Conservation (phyloP, 2,113 vertebrate species). For the Jaculus jaculus region DNA sequence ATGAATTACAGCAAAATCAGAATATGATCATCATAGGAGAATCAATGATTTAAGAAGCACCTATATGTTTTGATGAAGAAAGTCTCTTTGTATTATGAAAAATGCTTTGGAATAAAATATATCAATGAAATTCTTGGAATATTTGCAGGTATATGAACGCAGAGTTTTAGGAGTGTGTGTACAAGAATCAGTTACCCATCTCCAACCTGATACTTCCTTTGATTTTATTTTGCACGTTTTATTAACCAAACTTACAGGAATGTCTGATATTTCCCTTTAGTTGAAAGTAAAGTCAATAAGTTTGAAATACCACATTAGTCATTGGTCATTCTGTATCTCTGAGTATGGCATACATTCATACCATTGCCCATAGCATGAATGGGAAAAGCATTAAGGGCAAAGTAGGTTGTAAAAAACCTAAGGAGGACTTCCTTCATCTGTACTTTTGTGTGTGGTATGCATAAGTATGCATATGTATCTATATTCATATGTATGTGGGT, state of each 20-base stretch:
- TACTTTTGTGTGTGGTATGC: too few relatives aligned
- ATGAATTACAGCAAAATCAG: neutral
- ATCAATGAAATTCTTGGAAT: neutral
- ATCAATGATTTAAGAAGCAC: neutral
- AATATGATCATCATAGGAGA: neutral
- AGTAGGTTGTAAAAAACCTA: neutral
- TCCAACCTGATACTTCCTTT: neutral
- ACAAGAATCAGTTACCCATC: neutral
- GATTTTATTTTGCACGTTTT: neutral
- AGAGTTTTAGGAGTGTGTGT: neutral
- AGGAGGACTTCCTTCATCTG: too few relatives aligned
- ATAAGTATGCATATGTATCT: too few relatives aligned
- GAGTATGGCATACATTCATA: rapidly evolving
- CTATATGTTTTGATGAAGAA: neutral
- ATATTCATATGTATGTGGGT: too few relatives aligned
- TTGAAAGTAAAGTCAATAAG: neutral
- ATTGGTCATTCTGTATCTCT: neutral
- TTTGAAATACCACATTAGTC: neutral
- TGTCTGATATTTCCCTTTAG: neutral
- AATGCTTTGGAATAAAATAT: neutral
- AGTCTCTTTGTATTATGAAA: neutral
- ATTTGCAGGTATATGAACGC: neutral
- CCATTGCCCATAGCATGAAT: neutral
- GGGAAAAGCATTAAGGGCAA: neutral
- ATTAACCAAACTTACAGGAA: too few relatives aligned